Percentiles rank a stretch among this genome's conserved stretches.
These are phyloP conservation scores for Calosoma granatense DNA, from an alignment of 1,140 invertebrate species.

Conservation along the genomic window DNA sequence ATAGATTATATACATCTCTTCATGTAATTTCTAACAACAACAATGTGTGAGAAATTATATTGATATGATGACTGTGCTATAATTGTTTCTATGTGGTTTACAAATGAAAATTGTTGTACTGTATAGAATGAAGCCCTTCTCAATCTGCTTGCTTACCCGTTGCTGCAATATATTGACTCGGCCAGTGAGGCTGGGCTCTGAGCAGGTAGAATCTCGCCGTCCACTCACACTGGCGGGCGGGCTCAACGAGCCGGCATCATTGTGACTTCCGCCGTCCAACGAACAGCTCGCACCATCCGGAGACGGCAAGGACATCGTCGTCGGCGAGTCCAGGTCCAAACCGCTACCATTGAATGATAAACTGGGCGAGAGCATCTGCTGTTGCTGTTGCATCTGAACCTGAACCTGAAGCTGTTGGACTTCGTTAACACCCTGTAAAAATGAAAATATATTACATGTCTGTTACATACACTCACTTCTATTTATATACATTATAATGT, in stretches of 20 bases:
- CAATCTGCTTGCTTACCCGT: conserved; percentile 65
- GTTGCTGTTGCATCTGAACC: conserved; percentile 51
- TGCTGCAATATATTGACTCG: conserved; percentile 73
- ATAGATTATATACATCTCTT: no score
- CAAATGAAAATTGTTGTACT: no score
- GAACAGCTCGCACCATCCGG: conserved; percentile 58
- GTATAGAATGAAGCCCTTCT: conserved; percentile 19
- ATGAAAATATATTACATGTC: not conserved
- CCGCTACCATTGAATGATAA: conserved; percentile 57
- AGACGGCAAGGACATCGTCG: conserved; percentile 66
- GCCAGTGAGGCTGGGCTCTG: conserved; percentile 41
- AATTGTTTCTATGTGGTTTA: no score
- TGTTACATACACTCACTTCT: no score
- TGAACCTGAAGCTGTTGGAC: conserved; percentile 46
- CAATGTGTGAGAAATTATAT: no score
- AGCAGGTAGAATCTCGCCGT: conserved; percentile 38
- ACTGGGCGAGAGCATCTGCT: conserved; percentile 52
- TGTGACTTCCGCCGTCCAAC: conserved; percentile 48
- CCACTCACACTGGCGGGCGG: conserved; percentile 53
- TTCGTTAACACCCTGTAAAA: conserved; percentile 2
- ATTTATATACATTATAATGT: no score
- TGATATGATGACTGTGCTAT: no score
- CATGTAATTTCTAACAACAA: no score
- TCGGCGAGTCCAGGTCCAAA: conserved; percentile 62
- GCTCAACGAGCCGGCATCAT: conserved; percentile 44